A percentile compares a stretch with the other conserved stretches of the same genome.
phyloP scores from a whole-genome alignment of 1,140 invertebrate species.

The Panonychus citri region DNA sequence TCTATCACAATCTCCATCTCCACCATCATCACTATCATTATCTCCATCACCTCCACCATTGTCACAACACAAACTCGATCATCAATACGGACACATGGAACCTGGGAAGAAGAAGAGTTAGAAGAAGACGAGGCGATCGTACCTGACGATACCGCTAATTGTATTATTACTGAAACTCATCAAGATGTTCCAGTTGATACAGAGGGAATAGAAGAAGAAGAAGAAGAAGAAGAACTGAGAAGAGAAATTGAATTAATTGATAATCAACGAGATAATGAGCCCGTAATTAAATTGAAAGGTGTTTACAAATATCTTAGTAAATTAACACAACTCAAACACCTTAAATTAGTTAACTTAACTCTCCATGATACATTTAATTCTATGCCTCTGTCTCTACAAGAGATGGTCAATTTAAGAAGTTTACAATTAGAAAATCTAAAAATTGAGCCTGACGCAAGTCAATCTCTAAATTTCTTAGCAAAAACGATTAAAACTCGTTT shows the following conservation, averaged over 20 bases:
- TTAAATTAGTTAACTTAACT: constrained; percentile 3
- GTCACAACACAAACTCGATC: no score
- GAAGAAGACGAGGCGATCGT: no score
- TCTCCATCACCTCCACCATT: background rate
- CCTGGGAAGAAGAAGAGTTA: no score
- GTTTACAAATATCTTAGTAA: constrained; percentile 3
- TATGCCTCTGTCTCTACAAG: constrained; percentile 1
- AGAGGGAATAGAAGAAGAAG: background rate
- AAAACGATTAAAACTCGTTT: background rate
- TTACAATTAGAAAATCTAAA: constrained; percentile 1
- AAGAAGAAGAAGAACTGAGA: background rate
- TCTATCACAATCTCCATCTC: background rate
- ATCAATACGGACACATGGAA: no score
- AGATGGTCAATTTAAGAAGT: background rate
- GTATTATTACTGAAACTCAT: background rate
- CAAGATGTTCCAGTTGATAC: background rate
- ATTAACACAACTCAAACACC: background rate
- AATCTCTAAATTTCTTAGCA: background rate
- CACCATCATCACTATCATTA: background rate
- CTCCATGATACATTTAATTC: background rate
- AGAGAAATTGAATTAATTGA: background rate
- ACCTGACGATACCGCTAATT: no score
- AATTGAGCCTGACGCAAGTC: constrained; percentile 1
- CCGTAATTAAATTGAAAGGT: background rate
- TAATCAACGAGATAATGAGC: background rate